Evolutionary conservation across 2,797 vertebrate genomes (phyloP), one percentile per base, ranked within the genome.

Genomic region (Gambusia yucatana): DNA sequence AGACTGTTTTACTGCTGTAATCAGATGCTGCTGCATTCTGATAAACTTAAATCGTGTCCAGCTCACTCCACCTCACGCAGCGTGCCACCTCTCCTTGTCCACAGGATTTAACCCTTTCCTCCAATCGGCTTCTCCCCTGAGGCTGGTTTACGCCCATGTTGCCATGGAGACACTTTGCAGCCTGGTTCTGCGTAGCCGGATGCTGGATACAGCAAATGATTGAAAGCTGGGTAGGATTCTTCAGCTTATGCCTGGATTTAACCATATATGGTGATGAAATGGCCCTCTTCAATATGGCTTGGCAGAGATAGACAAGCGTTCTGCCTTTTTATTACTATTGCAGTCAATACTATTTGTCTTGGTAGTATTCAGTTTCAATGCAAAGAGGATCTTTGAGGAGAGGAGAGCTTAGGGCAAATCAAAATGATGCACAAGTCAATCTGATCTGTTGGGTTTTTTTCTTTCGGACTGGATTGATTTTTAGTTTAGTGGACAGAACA

Each of bases 111-210:
- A 77, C 82, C 84, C 74, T 88, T 87, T 87, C 79, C 82, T 88
- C 91, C 90, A 92, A 94, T 92, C 76, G 91, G 88, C 82, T 76
- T 84, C 82, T 93, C 93, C 86, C 33, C 0, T 30, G 87, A 86
- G 91, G 86, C 82, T 79, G 75, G 89, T 86, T 86, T 87, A 91
- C 84, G 43, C 91, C 94, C 77, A 73, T 90, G 95, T 95, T 95
- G 88, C 93, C 87, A 95, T 94, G 91, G 94, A 82, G 90, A 95
- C 88, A 88, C 81, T 82, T 86, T 75, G 87, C 70, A 82, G 80
- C 75, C 90, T 77, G 82, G 86, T 81, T 80, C 78, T 86, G 77
- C 84, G 76, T 84, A 86, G 87, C 88, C 88, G 86, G 82, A 87
- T 88, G 81, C 63, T 87, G 87, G 89, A 92, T 91, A 86, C 88